Evolutionary conservation across 2,888 invertebrate species (phyloP).

Genomic region (Agrotis segetum): DNA sequence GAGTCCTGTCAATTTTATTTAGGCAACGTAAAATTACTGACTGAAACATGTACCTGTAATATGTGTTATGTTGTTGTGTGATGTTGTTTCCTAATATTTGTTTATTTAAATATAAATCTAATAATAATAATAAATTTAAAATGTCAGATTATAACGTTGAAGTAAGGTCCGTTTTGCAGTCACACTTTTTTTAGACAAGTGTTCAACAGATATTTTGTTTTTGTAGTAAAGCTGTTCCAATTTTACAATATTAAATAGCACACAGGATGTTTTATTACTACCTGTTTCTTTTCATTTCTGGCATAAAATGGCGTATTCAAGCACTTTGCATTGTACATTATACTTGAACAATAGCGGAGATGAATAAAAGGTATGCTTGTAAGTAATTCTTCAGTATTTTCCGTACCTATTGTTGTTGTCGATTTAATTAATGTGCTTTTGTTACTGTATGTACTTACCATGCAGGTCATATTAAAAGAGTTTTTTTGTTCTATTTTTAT

Average conservation of each 20-base stretch:
- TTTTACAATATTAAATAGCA: slow-evolving; percentile 2
- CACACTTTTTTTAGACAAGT: no score
- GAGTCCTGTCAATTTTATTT: slow-evolving; percentile 9
- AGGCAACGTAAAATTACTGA: slow-evolving; percentile 18
- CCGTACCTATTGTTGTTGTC: slow-evolving; percentile 33
- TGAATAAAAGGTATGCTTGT: slow-evolving; percentile 40
- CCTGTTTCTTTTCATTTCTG: slow-evolving; percentile 40
- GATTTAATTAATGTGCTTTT: slow-evolving; percentile 49
- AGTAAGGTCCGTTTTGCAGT: no score
- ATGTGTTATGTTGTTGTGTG: no score
- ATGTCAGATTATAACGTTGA: no score
- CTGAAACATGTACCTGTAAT: no score
- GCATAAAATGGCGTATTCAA: slow-evolving; percentile 42
- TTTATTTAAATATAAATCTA: no score
- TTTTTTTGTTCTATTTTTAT: slow-evolving; percentile 4
- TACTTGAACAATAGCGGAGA: slow-evolving; percentile 48
- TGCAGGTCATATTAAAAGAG: slow-evolving; percentile 12
- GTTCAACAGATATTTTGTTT: no score
- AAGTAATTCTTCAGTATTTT: slow-evolving; percentile 42
- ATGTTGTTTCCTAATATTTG: not conserved
- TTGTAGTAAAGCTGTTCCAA: no score
- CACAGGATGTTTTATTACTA: slow-evolving; percentile 25
- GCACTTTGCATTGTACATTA: slow-evolving; percentile 54
- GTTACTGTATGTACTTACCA: slow-evolving; percentile 17
- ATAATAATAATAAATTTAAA: no score